Percentiles rank a stretch among this genome's conserved stretches.
phyloP scores from a whole-genome alignment of 2,113 vertebrate genomes.

The Cathartes aura region DNA sequence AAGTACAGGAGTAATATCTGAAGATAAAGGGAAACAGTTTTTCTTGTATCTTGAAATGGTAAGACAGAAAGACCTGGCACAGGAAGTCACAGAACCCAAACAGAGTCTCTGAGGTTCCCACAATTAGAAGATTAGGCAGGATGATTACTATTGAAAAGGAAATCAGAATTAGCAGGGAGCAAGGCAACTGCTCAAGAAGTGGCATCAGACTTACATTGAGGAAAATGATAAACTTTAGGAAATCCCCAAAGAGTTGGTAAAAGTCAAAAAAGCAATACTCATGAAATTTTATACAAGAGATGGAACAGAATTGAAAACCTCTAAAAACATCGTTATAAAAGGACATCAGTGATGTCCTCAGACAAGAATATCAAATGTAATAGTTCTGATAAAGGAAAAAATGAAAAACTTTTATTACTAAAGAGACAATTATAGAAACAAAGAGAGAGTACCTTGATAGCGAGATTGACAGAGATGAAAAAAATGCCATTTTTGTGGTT shows the following conservation, averaged over 20 bases:
- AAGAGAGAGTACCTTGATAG: neutral
- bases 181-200: neutral
- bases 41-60: neutral
- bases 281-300: neutral
- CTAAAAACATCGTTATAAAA: neutral
- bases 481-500: neutral
- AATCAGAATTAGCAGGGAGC: neutral
- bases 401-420: neutral
- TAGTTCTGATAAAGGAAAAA: neutral
- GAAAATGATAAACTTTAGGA: neutral
- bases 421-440: neutral
- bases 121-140: neutral
- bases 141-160: neutral
- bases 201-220: neutral
- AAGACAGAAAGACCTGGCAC: neutral
- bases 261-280: neutral
- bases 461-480: fast-evolving
- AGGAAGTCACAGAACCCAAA: neutral
- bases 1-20: neutral
- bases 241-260: neutral
- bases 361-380: neutral
- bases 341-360: neutral
- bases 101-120: neutral
- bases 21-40: neutral
- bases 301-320: neutral